phyloP scores from a whole-genome alignment of 1,140 invertebrate species.

The Mizuhopecten yessoensis region DNA sequence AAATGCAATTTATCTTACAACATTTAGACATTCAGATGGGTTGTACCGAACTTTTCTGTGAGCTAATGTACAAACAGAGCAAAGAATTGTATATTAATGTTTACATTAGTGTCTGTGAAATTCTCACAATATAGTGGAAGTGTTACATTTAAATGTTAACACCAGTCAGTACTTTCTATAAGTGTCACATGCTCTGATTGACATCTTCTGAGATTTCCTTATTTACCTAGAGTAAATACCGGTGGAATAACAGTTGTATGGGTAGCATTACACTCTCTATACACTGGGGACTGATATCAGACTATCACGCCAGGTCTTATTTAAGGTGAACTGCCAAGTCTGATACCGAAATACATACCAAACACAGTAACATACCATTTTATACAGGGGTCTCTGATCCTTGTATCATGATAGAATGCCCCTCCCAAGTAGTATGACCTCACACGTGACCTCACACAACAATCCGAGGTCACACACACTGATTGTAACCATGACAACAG shows the following conservation, averaged over 20 bases:
- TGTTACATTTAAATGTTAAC: not conserved
- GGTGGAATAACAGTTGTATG: not conserved
- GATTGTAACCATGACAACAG: conserved; percentile 27
- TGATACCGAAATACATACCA: not conserved
- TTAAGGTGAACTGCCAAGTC: not conserved
- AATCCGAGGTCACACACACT: conserved; percentile 28
- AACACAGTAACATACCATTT: conserved; percentile 12
- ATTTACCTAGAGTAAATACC: not conserved
- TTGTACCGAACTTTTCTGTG: not conserved
- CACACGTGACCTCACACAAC: not conserved
- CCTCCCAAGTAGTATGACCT: conserved; percentile 7
- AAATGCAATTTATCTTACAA: not conserved
- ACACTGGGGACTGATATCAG: not conserved
- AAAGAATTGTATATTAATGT: not conserved
- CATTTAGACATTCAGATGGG: not conserved
- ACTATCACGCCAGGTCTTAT: not conserved
- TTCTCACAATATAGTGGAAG: not conserved
- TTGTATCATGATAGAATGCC: not conserved
- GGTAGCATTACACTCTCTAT: not conserved
- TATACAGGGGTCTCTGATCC: not conserved
- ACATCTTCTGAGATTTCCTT: conserved; percentile 12
- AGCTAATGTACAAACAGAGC: not conserved
- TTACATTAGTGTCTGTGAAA: not conserved
- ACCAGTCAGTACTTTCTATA: not conserved
- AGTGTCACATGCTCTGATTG: not conserved